Evolutionary conservation across 1,140 invertebrate species (phyloP).

Genomic region (Condylostylus longicornis): DNA sequence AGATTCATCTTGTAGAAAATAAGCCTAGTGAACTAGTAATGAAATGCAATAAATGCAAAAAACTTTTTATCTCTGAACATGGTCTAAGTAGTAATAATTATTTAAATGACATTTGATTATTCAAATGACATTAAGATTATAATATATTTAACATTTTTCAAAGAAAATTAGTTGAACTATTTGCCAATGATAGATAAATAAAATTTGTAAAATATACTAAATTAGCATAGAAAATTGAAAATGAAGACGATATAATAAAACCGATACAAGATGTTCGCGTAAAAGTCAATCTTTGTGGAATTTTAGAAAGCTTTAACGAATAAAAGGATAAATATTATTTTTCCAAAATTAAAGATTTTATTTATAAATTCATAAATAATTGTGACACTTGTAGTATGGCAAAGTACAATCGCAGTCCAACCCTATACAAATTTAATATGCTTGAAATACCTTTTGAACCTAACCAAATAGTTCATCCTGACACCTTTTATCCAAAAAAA

Average conservation of each 20-base stretch:
- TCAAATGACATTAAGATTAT: neutral
- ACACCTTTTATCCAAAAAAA: too few relatives aligned
- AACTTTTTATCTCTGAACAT: neutral
- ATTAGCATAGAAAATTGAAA: neutral
- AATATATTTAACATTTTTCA: slow-evolving; percentile 1
- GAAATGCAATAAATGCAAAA: slow-evolving; percentile 4
- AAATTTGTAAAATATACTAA: slow-evolving; percentile 4
- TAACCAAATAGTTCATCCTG: too few relatives aligned
- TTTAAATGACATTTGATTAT: slow-evolving; percentile 1
- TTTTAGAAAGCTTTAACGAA: slow-evolving; percentile 1
- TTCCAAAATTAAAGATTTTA: neutral
- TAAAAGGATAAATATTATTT: slow-evolving; percentile 1
- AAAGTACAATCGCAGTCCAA: too few relatives aligned
- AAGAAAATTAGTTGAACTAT: slow-evolving; percentile 1
- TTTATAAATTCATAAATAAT: slow-evolving; percentile 3
- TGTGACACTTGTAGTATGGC: too few relatives aligned
- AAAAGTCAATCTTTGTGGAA: neutral
- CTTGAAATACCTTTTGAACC: too few relatives aligned
- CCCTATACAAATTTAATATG: too few relatives aligned
- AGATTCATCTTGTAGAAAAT: slow-evolving; percentile 3
- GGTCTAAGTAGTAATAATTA: slow-evolving; percentile 1
- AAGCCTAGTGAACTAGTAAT: slow-evolving; percentile 1
- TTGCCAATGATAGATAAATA: neutral
- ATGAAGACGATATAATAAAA: neutral
- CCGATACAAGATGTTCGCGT: slow-evolving; percentile 1